Conservation (phyloP, 2,797 vertebrate genomes). For the Gymnodraco acuticeps region DNA sequence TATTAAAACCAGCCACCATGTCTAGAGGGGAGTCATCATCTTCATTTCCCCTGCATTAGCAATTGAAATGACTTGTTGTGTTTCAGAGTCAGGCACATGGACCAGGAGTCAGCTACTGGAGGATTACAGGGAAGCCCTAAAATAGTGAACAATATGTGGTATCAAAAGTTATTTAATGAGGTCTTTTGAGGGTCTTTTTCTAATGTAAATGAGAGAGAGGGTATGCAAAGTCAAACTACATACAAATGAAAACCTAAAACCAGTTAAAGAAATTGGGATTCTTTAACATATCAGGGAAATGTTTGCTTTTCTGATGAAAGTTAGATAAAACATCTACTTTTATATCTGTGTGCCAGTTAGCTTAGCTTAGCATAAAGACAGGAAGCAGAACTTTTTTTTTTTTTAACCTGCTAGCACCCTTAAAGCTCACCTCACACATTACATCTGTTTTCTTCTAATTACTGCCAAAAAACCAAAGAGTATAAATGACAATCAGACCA, state of each 20-base stretch:
- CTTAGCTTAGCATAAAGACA: constrained; percentile 4
- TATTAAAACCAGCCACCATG: constrained; percentile 4
- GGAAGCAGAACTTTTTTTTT: not conserved
- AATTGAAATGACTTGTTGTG: constrained; percentile 28
- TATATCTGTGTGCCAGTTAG: too few species aligned
- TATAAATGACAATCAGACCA: not conserved
- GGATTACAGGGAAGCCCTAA: constrained; percentile 32
- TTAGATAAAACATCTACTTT: not conserved
- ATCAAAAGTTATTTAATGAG: constrained; percentile 16
- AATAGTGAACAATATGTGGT: constrained; percentile 23
- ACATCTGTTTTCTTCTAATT: not conserved
- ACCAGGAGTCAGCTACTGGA: constrained; percentile 16
- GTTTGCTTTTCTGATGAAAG: not conserved
- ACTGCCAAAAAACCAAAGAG: not conserved
- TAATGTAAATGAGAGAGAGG: constrained; percentile 28
- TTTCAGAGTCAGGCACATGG: constrained; percentile 31
- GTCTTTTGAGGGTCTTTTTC: constrained; percentile 13
- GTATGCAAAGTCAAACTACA: not conserved
- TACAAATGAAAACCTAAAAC: constrained; percentile 3
- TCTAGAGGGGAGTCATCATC: constrained; percentile 20
- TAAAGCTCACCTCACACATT: not conserved
- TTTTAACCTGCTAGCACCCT: not conserved
- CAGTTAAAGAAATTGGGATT: not conserved
- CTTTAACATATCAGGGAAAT: not conserved
- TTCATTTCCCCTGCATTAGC: constrained; percentile 32